Evolutionary conservation across 2,113 vertebrate species (phyloP), one percentile per base, ranked within the genome.

Genomic region (Meriones unguiculatus): DNA sequence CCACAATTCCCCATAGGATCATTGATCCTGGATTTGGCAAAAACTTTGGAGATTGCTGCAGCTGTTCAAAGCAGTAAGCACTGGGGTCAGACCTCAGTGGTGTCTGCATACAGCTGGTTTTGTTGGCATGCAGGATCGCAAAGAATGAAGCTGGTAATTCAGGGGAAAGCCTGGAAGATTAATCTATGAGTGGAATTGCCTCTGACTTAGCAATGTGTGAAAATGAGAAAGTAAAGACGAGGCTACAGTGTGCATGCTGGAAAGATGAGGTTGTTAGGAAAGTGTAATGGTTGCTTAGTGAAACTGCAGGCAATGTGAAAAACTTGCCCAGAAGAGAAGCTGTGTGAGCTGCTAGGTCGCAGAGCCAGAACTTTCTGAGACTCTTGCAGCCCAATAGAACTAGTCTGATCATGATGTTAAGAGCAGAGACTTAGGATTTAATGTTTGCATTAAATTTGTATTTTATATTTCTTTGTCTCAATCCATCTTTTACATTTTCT

Each of bases 361-460:
- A 72, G 22, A 41, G 28, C 1, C 0, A n/a, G 12, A 25, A 30
- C 7, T 70, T 28, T 28, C 2, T 13, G 20, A 59, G 7, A 24
- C 11, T 22, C 7, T 4, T 14, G 65, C 6, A n/a, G 25, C 7
- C 10, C 7, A 24, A 0, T 6, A 32, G 12, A 25, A 52, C 17
- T 20, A 41, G 17, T 38, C 28, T 35, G 24, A 35, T 41, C 2
- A n/a, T 35, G 5, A 41, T 41, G 25, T 24, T 46, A 15, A 38
- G 70, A 20, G 4, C 46, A 20, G 18, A 64, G 12, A 14, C 6
- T 32, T 20, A 22, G 4, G 1, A 59, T 67, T 91, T 82, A 81
- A 70, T 41, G 12, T 59, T 69, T 59, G 52, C 1, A 2, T 17
- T 69, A 38, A 62, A 28, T 84, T 41, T 17, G 17, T 35, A 5